Percentiles rank a stretch among this genome's conserved stretches.
Conservation (phyloP, 2,797 vertebrate genomes). For the Sebastes alutus region DNA sequence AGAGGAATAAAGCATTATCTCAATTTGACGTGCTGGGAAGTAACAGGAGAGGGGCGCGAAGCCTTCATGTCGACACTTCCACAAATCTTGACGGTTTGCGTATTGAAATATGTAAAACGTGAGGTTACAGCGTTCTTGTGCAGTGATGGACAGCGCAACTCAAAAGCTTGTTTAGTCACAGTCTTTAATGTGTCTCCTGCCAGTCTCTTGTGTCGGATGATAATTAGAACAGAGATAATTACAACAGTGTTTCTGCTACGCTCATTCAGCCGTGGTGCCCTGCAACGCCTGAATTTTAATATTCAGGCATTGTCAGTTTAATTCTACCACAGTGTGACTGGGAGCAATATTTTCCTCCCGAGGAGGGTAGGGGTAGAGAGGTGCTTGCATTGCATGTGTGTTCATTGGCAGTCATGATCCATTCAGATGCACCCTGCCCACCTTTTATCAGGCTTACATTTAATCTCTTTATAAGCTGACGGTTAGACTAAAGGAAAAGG, state of each 20-base stretch:
- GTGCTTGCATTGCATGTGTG: neutral
- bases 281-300: neutral
- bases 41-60: neutral
- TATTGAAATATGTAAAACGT: neutral
- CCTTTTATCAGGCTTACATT: neutral
- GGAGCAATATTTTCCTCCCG: neutral
- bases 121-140: neutral
- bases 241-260: neutral
- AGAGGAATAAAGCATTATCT: conserved; percentile 42
- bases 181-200: neutral
- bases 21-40: conserved; percentile 8
- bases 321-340: neutral
- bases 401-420: neutral
- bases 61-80: neutral
- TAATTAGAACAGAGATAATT: neutral
- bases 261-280: neutral
- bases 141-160: neutral
- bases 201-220: neutral
- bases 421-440: neutral
- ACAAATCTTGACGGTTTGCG: neutral
- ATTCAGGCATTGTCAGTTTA: neutral
- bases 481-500: neutral
- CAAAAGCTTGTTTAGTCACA: neutral
- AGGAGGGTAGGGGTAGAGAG: neutral
- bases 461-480: neutral